phyloP scores from a whole-genome alignment of 2,797 vertebrate genomes.

The Gymnodraco acuticeps region DNA sequence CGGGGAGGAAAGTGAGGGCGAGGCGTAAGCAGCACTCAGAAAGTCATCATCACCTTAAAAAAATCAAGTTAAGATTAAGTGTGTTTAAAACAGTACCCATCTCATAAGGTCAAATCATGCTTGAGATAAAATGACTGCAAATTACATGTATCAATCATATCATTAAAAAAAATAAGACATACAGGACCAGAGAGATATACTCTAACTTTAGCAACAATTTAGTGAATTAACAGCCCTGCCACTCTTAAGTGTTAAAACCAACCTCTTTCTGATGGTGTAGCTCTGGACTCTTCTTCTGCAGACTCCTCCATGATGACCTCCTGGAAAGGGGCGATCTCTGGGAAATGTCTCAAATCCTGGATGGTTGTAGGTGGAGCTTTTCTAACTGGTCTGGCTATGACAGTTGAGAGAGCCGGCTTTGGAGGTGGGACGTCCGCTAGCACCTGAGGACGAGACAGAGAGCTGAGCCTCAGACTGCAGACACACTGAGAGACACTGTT shows the following conservation, averaged over 20 bases:
- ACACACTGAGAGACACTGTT: not conserved
- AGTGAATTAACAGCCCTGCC: no score
- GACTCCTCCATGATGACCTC: conserved; percentile 74
- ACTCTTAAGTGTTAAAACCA: not conserved
- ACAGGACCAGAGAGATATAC: no score
- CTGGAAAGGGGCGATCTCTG: conserved; percentile 76
- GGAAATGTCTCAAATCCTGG: conserved; percentile 69
- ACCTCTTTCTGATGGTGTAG: conserved; percentile 73
- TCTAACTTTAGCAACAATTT: no score
- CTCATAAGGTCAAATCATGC: not conserved
- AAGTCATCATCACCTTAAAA: conserved; percentile 79
- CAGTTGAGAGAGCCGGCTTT: conserved; percentile 59
- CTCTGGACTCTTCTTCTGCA: conserved; percentile 71
- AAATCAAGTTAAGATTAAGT: not conserved
- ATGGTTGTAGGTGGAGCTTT: conserved; percentile 73
- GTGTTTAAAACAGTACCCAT: not conserved
- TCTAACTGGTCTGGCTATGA: conserved; percentile 77
- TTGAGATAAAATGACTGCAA: not conserved
- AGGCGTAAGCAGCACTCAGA: conserved; percentile 79
- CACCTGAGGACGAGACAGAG: conserved; percentile 56
- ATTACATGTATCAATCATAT: no score
- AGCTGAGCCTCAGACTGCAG: conserved; percentile 10
- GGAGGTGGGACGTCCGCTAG: conserved; percentile 57
- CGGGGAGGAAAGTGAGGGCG: conserved; percentile 75
- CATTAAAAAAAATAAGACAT: no score